Percentiles rank a stretch among this genome's conserved stretches.
Evolutionary conservation across 2,888 invertebrate genomes (phyloP).

Genomic region (Andrena dorsata): DNA sequence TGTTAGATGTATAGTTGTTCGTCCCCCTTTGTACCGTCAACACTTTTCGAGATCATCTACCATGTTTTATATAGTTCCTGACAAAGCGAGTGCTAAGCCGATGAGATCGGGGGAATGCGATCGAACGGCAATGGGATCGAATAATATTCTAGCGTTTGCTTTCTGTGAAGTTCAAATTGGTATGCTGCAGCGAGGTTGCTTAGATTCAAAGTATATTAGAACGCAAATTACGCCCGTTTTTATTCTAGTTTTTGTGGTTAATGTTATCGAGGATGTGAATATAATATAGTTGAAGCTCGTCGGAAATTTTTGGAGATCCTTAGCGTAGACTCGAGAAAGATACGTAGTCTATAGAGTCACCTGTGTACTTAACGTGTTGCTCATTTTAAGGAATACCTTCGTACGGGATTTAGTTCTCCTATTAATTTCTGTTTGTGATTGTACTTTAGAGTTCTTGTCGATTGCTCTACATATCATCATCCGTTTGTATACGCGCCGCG

Average conservation of each 20-base stretch:
- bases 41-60: slow-evolving; percentile 28
- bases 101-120: slow-evolving; percentile 4
- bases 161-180: slow-evolving; percentile 26
- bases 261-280: slow-evolving; percentile 43
- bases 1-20: slow-evolving; percentile 3
- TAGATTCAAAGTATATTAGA: slow-evolving; percentile 31
- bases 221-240: slow-evolving; percentile 29
- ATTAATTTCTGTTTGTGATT: slow-evolving; percentile 8
- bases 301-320: slow-evolving; percentile 4
- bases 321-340: slow-evolving; percentile 27
- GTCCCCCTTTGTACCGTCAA: slow-evolving; percentile 7
- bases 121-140: slow-evolving; percentile 1
- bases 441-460: slow-evolving; percentile 2
- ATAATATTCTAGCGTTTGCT: slow-evolving; percentile 17
- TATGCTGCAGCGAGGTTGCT: slow-evolving; percentile 14
- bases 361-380: slow-evolving; percentile 25
- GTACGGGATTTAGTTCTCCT: neutral
- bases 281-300: slow-evolving; percentile 40
- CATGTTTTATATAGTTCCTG: slow-evolving; percentile 43
- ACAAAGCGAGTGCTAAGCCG: slow-evolving; percentile 20
- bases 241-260: slow-evolving; percentile 46
- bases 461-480: neutral
- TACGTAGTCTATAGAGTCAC: slow-evolving; percentile 22
- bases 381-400: neutral
- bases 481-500: slow-evolving; percentile 4